A percentile compares a stretch with the other conserved stretches of the same genome.
Conservation (phyloP, 2,113 vertebrate species). For the Coptodon rendalli region DNA sequence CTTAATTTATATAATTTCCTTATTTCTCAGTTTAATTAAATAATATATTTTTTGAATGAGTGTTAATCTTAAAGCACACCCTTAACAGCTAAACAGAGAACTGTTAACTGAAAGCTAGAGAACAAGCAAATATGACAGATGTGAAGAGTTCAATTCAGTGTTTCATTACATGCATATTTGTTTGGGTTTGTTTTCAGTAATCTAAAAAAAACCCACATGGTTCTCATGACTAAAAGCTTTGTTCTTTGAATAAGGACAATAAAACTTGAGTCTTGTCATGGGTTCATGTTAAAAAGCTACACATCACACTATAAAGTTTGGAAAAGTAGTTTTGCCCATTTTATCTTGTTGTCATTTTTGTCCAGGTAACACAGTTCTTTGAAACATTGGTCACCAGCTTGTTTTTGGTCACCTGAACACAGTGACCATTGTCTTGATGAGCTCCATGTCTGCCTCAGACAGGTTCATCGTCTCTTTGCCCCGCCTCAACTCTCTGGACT, state of each 20-base stretch:
- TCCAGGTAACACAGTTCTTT: background rate
- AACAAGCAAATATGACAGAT: background rate
- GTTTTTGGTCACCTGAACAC: background rate
- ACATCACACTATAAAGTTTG: background rate
- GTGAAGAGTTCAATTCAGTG: background rate
- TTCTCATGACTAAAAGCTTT: background rate
- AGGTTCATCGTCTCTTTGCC: background rate
- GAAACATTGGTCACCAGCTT: background rate
- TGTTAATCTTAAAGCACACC: background rate
- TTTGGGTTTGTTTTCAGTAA: background rate
- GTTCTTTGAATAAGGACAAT: background rate
- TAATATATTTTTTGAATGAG: background rate
- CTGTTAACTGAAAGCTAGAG: background rate
- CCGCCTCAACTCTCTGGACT: background rate
- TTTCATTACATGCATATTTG: background rate
- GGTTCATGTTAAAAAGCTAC: background rate
- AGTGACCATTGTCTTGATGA: background rate
- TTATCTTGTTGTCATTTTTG: background rate
- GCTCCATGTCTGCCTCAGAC: background rate
- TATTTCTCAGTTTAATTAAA: background rate
- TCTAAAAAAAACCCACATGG: accelerated
- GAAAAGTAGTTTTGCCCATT: background rate
- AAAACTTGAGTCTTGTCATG: background rate
- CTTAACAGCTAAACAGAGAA: background rate
- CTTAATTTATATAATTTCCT: background rate